Base-by-base conservation (phyloP, 2,113 vertebrate species). In the Electrona antarctica region DNA sequence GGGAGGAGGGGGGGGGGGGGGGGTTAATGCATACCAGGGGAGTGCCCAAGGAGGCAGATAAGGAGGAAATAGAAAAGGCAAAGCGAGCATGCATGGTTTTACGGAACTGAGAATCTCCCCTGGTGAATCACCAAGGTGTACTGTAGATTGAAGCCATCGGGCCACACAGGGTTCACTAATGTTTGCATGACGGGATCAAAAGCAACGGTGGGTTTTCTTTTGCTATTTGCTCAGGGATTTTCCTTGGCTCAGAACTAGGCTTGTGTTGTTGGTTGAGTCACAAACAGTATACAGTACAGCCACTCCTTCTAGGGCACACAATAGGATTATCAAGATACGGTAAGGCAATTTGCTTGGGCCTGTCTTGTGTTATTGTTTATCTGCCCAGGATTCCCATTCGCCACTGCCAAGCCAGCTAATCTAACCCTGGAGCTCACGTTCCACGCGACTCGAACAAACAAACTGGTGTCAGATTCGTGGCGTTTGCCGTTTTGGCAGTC, bases 301-400 rank as follows among this genome's bases (percentile, higher is more conserved):
- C 57, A 65, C 55, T 65, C 69, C 63, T 10, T 12, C 29, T 15
- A 56, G 48, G n/a, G 14, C 10, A 46, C 64, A 50, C 51, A 58
- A 12, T 54, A 58, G 71, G 62, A 60, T 8, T 46, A 67, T 65
- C 7, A 45, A 74, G 72, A 74, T 70, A 33, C 69, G 61, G 50
- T 3, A 41, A 50, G 60, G 14, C 73, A 46, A 29, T 48, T 73
- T 81, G 57, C 67, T 65, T 12, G 62, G 8, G 29, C 14, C 11
- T 6, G 59, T 71, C 74, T 21, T 71, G 73, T 29, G 62, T 67
- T 1, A 2, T 60, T 58, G 77, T 85, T 86, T 88, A 80, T 86
- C 83, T 21, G 21, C 81, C 85, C 79, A 80, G 85, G 72, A 74
- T 52, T 62, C 67, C n/a, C 64, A 56, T 80, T 86, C 80, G 80